A percentile compares a stretch with the other conserved stretches of the same genome.
Conservation (phyloP, 1,140 invertebrate genomes). For the Dreissena rostriformis region DNA sequence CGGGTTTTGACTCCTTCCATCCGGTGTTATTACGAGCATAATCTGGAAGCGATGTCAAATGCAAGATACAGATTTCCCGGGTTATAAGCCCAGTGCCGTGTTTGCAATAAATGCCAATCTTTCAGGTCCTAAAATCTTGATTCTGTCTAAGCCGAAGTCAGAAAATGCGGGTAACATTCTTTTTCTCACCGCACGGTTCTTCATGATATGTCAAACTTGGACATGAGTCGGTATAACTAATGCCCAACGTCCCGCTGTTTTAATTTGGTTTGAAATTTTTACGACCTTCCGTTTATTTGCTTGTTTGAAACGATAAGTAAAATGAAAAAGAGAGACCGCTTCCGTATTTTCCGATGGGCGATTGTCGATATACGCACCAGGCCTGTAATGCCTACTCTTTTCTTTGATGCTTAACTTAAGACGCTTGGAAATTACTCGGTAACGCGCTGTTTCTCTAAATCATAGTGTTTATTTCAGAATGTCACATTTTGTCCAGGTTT, state of each 20-base stretch:
- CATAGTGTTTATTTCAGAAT: too few relatives aligned
- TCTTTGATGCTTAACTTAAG: too few relatives aligned
- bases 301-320: constrained; percentile 56
- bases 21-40: too few relatives aligned
- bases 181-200: constrained; percentile 43
- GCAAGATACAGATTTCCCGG: constrained; percentile 54
- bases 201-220: constrained; percentile 50
- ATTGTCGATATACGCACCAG: too few relatives aligned
- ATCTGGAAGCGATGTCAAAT: constrained; percentile 2
- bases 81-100: constrained; percentile 35
- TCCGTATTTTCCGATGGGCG: too few relatives aligned
- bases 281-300: constrained; percentile 43
- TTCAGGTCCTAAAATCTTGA: constrained; percentile 54
- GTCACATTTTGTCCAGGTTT: too few relatives aligned
- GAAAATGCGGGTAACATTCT: constrained; percentile 54
- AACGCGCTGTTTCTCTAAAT: too few relatives aligned
- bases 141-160: constrained; percentile 46
- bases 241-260: constrained; percentile 38
- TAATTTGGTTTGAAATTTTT: constrained; percentile 56
- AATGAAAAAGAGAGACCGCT: constrained; percentile 24
- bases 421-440: too few relatives aligned
- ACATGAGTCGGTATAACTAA: constrained; percentile 49
- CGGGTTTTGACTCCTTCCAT: too few relatives aligned
- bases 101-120: constrained; percentile 57
- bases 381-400: too few relatives aligned